Conservation (phyloP, 2,113 vertebrate species). For the Etheostoma spectabile region DNA sequence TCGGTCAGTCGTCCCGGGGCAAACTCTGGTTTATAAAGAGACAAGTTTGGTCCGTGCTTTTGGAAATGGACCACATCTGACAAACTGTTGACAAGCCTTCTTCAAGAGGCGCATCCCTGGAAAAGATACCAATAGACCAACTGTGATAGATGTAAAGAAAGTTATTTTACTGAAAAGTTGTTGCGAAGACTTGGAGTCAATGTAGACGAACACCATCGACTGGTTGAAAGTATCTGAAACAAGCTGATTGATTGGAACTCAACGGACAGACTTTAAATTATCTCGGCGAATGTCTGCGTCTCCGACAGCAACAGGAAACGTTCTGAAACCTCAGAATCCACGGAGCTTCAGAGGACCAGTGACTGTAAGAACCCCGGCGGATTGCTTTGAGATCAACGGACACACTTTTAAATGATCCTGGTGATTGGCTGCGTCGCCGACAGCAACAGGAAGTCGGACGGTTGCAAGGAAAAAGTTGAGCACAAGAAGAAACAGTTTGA, state of each 20-base stretch:
- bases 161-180: not conserved
- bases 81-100: conserved; percentile 82
- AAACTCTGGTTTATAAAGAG: conserved; percentile 70
- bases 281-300: not conserved
- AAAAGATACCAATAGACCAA: conserved; percentile 18
- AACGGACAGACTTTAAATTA: not conserved
- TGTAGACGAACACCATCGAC: conserved; percentile 36
- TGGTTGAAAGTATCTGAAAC: conserved; percentile 31
- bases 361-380: not conserved
- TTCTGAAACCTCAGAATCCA: too few relatives aligned
- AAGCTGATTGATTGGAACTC: not conserved
- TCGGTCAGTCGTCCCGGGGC: conserved; percentile 8
- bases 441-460: not conserved
- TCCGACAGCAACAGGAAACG: not conserved
- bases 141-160: conserved; percentile 12
- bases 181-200: conserved; percentile 1
- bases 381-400: not conserved
- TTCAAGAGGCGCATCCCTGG: conserved; percentile 80
- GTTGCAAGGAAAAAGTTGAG: not conserved
- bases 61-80: conserved; percentile 20
- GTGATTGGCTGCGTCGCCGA: not conserved
- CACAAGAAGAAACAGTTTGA: not conserved
- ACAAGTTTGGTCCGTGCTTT: not conserved
- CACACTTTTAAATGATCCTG: not conserved
- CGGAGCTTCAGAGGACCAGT: too few relatives aligned